Percentiles rank a stretch among this genome's conserved stretches.
phyloP scores from a whole-genome alignment of 1,140 invertebrate species.

The Neoseiulus cucumeris region DNA sequence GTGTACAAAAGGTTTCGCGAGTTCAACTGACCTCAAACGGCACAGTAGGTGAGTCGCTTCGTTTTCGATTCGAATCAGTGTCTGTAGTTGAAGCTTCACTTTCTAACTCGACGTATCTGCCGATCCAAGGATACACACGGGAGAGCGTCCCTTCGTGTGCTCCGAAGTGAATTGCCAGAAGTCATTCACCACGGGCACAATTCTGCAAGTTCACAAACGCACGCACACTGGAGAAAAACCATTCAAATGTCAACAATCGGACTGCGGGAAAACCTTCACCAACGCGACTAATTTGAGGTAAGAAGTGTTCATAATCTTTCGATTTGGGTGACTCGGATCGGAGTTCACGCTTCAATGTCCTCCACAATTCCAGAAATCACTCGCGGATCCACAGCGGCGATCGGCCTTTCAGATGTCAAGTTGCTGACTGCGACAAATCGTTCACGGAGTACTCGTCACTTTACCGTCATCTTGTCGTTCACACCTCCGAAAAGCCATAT shows the following conservation, averaged over 20 bases:
- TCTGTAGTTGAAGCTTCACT: conserved; percentile 11
- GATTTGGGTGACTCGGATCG: background rate
- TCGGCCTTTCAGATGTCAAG: conserved; percentile 30
- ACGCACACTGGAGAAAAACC: conserved; percentile 25
- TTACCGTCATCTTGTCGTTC: conserved; percentile 49
- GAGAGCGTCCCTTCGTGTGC: conserved; percentile 23
- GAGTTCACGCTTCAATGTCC: background rate
- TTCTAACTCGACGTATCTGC: background rate
- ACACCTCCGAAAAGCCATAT: conserved; percentile 40
- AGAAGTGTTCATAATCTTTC: conserved; percentile 17
- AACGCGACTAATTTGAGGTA: background rate
- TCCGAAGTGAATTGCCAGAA: conserved; percentile 27
- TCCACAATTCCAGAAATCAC: background rate
- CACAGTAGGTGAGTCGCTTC: conserved; percentile 32
- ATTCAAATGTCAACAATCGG: background rate
- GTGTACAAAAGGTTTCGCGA: conserved; percentile 68
- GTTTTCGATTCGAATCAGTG: background rate
- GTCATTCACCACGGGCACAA: conserved; percentile 43
- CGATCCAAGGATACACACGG: background rate
- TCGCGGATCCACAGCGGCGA: conserved; percentile 24
- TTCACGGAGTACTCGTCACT: conserved; percentile 54
- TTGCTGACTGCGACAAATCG: conserved; percentile 40
- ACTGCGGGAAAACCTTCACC: background rate
- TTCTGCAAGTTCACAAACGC: conserved; percentile 42
- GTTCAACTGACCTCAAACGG: conserved; percentile 69